phyloP scores from a whole-genome alignment of 2,888 invertebrate genomes.

The Protonemura montana region DNA sequence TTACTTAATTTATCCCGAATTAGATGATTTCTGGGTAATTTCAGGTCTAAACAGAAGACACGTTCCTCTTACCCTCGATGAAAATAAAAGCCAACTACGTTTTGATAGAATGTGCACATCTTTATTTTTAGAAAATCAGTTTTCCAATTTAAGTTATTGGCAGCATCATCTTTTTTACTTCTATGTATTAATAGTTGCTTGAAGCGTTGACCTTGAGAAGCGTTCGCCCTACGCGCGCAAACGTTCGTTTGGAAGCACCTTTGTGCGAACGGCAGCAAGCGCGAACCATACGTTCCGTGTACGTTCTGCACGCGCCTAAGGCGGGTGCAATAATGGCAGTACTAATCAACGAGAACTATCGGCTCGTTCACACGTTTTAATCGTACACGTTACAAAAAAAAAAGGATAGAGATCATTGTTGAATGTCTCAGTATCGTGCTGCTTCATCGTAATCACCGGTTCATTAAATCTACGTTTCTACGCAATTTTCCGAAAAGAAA shows the following conservation, averaged over 20 bases:
- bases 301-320: neutral
- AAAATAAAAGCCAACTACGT: neutral
- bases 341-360: neutral
- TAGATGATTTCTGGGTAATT: no score
- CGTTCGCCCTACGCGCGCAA: neutral
- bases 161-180: neutral
- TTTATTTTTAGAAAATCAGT: neutral
- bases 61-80: no score
- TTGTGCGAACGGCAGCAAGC: conserved; percentile 42
- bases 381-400: neutral
- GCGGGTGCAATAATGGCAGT: neutral
- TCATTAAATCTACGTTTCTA: neutral
- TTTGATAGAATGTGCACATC: neutral
- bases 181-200: conserved; percentile 9
- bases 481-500: neutral
- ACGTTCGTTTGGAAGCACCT: conserved; percentile 41
- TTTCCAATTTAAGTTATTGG: neutral
- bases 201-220: conserved; percentile 4
- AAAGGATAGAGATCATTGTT: neutral
- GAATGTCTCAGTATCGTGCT: neutral
- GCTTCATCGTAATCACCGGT: neutral
- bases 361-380: neutral
- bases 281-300: neutral
- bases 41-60: no score
- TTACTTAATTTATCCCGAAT: no score